A percentile compares a stretch with the other conserved stretches of the same genome.
Evolutionary conservation across 2,888 invertebrate genomes (phyloP).

Genomic region (Julus scanicus): DNA sequence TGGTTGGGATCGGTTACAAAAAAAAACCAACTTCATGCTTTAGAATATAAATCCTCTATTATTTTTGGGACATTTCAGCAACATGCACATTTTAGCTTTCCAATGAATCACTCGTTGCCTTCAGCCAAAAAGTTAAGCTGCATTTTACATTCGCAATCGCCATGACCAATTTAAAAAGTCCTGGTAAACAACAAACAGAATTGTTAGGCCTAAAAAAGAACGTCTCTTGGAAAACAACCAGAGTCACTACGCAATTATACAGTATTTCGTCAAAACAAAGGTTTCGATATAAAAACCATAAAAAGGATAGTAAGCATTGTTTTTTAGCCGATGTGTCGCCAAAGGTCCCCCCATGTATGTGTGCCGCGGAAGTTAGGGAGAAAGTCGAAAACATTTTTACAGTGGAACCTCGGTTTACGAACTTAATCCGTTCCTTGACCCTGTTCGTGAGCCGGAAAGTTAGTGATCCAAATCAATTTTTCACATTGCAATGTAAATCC

Average conservation of each 20-base stretch:
- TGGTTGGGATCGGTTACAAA: neutral
- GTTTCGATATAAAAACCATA: neutral
- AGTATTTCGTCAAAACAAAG: neutral
- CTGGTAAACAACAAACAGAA: conserved; percentile 21
- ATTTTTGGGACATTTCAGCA: conserved; percentile 23
- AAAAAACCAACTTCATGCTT: neutral
- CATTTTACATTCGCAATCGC: neutral
- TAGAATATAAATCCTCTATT: neutral
- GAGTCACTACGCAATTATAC: neutral
- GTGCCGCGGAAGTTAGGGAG: too few relatives aligned
- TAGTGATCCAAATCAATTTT: too few relatives aligned
- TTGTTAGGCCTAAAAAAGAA: neutral
- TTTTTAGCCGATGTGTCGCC: too few relatives aligned
- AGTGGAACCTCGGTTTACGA: too few relatives aligned
- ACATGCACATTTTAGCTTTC: neutral
- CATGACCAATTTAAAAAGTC: neutral
- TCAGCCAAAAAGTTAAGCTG: neutral
- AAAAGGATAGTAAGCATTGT: neutral
- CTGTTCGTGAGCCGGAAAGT: too few relatives aligned
- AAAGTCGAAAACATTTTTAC: too few relatives aligned
- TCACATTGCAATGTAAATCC: too few relatives aligned
- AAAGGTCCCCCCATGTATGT: too few relatives aligned
- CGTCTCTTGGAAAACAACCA: neutral
- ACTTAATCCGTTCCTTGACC: too few relatives aligned
- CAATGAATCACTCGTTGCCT: conserved; percentile 11